These are phyloP conservation scores for Yasuhikotakia modesta DNA, from an alignment of 2,797 vertebrate genomes.

Conservation along the genomic window DNA sequence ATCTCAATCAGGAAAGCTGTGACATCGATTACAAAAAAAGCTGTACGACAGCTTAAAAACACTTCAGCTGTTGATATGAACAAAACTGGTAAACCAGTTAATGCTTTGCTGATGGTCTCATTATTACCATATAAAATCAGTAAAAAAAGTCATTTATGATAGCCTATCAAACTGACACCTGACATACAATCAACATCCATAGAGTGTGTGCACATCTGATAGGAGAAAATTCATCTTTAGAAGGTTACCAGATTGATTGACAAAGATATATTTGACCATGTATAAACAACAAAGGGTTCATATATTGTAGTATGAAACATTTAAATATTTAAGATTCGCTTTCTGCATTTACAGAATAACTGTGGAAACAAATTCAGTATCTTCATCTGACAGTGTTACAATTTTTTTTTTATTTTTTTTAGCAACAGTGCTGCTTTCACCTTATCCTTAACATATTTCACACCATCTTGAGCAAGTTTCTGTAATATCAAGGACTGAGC, in stretches of 20 bases:
- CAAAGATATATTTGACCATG: not conserved
- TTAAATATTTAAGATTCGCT: not conserved
- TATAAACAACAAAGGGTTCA: not conserved
- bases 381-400: not conserved
- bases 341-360: not conserved
- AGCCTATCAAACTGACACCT: not conserved
- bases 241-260: not conserved
- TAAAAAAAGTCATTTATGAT: too few relatives aligned
- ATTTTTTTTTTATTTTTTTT: constrained; percentile 1
- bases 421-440: constrained; percentile 21
- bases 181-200: constrained; percentile 5
- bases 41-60: not conserved
- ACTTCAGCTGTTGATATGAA: not conserved
- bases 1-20: not conserved
- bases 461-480: constrained; percentile 8
- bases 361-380: too few relatives aligned
- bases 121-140: too few relatives aligned
- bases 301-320: not conserved
- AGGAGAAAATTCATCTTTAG: not conserved
- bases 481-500: constrained; percentile 6
- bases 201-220: not conserved
- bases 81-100: constrained; percentile 1
- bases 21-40: not conserved
- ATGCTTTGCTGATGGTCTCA: not conserved
- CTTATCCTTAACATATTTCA: not conserved